Percentiles rank a stretch among this genome's conserved stretches.
phyloP scores from a whole-genome alignment of 1,140 invertebrate species.

The Lasaia peninsularis region DNA sequence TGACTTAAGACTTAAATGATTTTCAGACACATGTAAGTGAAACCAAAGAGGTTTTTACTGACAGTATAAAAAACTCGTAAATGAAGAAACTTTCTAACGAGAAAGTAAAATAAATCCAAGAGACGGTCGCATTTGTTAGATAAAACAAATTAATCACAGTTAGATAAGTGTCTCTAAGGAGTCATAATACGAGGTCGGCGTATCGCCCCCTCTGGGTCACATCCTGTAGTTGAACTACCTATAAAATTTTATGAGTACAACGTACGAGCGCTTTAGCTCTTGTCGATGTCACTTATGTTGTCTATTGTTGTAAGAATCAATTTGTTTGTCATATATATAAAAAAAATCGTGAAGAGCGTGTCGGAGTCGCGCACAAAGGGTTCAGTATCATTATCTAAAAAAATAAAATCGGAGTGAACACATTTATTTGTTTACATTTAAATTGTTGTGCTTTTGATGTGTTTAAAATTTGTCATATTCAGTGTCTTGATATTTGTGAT shows the following conservation, averaged over 20 bases:
- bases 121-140: slow-evolving; percentile 41
- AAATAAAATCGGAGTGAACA: too few relatives aligned
- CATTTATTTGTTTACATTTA: too few relatives aligned
- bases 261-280: slow-evolving; percentile 57
- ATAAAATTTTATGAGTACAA: slow-evolving; percentile 68
- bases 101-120: slow-evolving; percentile 37
- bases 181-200: slow-evolving; percentile 44
- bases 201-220: slow-evolving; percentile 42
- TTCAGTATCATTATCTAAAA: too few relatives aligned
- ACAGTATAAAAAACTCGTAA: not conserved
- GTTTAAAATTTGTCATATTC: too few relatives aligned
- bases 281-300: slow-evolving; percentile 48
- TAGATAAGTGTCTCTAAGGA: slow-evolving; percentile 57
- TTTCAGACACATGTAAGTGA: not conserved
- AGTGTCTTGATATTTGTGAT: too few relatives aligned
- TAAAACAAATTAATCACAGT: slow-evolving; percentile 68
- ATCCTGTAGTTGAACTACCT: slow-evolving; percentile 46
- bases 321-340: slow-evolving; percentile 14
- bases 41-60: not conserved
- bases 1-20: not conserved
- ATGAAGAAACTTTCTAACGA: slow-evolving; percentile 20
- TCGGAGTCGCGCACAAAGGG: too few relatives aligned
- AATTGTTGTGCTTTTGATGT: too few relatives aligned
- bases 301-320: slow-evolving; percentile 43
- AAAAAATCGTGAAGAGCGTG: slow-evolving; percentile 3